These are phyloP conservation scores for Hyperopisus bebe DNA, from an alignment of 2,113 vertebrate species.

Conservation along the genomic window DNA sequence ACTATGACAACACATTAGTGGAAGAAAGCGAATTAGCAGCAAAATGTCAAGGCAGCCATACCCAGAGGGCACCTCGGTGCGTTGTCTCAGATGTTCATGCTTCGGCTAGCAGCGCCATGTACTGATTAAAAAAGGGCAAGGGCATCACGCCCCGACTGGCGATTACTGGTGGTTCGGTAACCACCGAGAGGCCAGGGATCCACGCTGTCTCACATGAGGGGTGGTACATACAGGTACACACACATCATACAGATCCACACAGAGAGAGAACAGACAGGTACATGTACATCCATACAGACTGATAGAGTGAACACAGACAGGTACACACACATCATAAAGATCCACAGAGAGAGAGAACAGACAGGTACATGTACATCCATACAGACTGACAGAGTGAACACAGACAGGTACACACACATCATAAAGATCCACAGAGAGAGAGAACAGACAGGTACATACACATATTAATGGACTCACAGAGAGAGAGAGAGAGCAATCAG, in stretches of 20 bases:
- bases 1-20: not conserved
- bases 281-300: not conserved
- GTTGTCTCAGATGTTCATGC: not conserved
- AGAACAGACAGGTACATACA: not conserved
- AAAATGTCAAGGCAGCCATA: not conserved
- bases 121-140: not conserved
- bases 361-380: not conserved
- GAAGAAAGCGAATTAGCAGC: not conserved
- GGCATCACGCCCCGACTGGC: not conserved
- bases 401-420: not conserved
- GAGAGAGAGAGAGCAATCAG: not conserved
- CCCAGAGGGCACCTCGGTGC: not conserved
- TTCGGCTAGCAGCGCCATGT: not conserved
- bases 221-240: not conserved
- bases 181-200: not conserved
- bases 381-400: not conserved
- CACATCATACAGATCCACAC: not conserved
- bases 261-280: not conserved
- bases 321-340: not conserved
- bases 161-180: not conserved
- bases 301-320: not conserved
- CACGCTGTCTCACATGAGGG: not conserved
- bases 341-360: no score
- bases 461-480: not conserved
- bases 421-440: not conserved